A percentile compares a stretch with the other conserved stretches of the same genome.
phyloP scores from a whole-genome alignment of 2,113 vertebrate species.

The Tonatia bakeri region DNA sequence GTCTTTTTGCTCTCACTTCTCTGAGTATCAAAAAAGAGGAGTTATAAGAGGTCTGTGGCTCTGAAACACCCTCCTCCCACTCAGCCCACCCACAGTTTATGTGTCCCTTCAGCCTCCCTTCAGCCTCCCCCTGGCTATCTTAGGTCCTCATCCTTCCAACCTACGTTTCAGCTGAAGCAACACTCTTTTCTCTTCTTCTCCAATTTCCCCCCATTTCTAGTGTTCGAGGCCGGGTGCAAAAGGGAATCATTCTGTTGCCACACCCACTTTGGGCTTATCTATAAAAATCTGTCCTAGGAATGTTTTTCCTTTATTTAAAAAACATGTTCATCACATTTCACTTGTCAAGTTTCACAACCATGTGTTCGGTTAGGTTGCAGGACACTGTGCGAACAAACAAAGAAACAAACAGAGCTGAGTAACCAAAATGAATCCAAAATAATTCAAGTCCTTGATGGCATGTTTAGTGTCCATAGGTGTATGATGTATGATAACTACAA shows the following conservation, averaged over 20 bases:
- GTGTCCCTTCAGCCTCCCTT: too few species aligned
- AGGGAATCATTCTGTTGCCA: neutral
- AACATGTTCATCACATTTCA: neutral
- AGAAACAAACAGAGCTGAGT: too few species aligned
- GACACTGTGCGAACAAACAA: neutral
- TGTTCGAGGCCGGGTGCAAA: neutral
- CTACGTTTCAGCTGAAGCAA: neutral
- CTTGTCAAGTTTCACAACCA: neutral
- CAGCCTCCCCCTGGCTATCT: neutral
- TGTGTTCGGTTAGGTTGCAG: neutral
- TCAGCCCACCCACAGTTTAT: neutral
- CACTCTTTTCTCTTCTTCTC: neutral
- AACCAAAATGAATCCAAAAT: too few species aligned
- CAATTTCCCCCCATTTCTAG: neutral
- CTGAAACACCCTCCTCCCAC: neutral
- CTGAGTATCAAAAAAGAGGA: neutral
- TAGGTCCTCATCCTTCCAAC: neutral
- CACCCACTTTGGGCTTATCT: neutral
- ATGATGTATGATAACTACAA: too few species aligned
- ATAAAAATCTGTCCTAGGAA: neutral
- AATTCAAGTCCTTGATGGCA: too few species aligned
- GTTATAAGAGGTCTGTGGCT: neutral
- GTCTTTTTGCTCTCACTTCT: neutral
- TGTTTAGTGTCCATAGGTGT: too few species aligned
- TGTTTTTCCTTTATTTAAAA: neutral